Conservation (phyloP, 1,140 invertebrate species). For the Archegozetes longisetosus region DNA sequence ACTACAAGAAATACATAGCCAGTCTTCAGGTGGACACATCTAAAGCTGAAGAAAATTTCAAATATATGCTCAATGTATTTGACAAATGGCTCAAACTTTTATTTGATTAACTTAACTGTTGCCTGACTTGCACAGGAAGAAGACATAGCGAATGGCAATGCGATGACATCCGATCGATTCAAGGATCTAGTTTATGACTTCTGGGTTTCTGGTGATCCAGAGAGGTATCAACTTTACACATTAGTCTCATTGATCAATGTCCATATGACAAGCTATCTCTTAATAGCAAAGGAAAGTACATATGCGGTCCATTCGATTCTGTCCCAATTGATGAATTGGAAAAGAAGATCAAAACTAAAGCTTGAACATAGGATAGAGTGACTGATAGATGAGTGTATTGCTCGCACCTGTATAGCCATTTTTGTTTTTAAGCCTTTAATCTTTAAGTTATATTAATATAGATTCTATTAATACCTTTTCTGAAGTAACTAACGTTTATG, state of each 20-base stretch:
- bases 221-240: not conserved
- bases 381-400: too few relatives aligned
- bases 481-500: too few relatives aligned
- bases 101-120: not conserved
- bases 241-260: not conserved
- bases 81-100: not conserved
- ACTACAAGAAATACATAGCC: slow-evolving; percentile 26
- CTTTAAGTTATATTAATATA: too few relatives aligned
- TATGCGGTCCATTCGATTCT: slow-evolving; percentile 26
- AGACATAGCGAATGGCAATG: slow-evolving; percentile 23
- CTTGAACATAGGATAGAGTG: not conserved
- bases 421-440: too few relatives aligned
- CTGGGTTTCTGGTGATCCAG: slow-evolving; percentile 22
- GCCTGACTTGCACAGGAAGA: slow-evolving; percentile 19
- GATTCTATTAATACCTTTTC: too few relatives aligned
- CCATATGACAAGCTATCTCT: not conserved
- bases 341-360: slow-evolving; percentile 16
- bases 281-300: slow-evolving; percentile 24
- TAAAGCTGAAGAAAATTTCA: slow-evolving; percentile 25
- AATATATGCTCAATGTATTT: slow-evolving; percentile 25
- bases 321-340: slow-evolving; percentile 20
- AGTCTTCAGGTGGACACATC: slow-evolving; percentile 23
- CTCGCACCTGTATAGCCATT: too few relatives aligned
- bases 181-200: slow-evolving; percentile 24
- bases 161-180: slow-evolving; percentile 24